Percentiles rank a stretch among this genome's conserved stretches.
Conservation (phyloP, 2,888 invertebrate species). For the Thymelicus acteon region DNA sequence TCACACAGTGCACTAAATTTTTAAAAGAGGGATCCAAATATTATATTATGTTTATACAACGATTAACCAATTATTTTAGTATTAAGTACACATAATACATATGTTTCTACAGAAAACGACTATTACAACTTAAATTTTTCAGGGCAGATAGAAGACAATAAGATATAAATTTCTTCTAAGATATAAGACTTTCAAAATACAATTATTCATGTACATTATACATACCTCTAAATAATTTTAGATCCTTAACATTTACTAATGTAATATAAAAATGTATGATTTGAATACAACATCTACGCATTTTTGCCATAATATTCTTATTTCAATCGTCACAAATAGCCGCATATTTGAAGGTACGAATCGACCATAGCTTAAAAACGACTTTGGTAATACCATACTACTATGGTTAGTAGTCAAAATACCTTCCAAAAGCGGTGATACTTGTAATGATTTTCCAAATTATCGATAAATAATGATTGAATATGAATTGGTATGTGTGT, state of each 20-base stretch:
- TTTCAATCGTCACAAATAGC: constrained; percentile 2
- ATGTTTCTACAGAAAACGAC: constrained; percentile 24
- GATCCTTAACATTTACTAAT: constrained; percentile 25
- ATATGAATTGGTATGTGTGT: background rate
- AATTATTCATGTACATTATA: constrained; percentile 27
- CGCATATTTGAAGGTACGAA: background rate
- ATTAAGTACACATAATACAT: constrained; percentile 22
- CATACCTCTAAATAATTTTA: constrained; percentile 26
- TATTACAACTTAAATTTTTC: constrained; percentile 16
- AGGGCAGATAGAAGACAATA: constrained; percentile 27
- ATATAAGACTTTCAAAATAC: constrained; percentile 35
- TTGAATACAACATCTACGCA: constrained; percentile 24
- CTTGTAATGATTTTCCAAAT: too few relatives aligned
- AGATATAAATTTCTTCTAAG: constrained; percentile 28
- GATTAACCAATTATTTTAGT: constrained; percentile 6
- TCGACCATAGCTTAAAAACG: background rate
- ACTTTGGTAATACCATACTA: background rate
- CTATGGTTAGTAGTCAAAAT: background rate
- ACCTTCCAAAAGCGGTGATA: background rate
- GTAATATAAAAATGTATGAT: constrained; percentile 28
- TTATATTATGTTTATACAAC: constrained; percentile 5
- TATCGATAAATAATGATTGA: background rate
- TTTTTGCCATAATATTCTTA: constrained; percentile 9
- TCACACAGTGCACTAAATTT: constrained; percentile 30
- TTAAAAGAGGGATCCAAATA: constrained; percentile 20